Evolutionary conservation across 2,113 vertebrate genomes (phyloP), one percentile per base, ranked within the genome.

Genomic region (Thamnaconus septentrionalis): DNA sequence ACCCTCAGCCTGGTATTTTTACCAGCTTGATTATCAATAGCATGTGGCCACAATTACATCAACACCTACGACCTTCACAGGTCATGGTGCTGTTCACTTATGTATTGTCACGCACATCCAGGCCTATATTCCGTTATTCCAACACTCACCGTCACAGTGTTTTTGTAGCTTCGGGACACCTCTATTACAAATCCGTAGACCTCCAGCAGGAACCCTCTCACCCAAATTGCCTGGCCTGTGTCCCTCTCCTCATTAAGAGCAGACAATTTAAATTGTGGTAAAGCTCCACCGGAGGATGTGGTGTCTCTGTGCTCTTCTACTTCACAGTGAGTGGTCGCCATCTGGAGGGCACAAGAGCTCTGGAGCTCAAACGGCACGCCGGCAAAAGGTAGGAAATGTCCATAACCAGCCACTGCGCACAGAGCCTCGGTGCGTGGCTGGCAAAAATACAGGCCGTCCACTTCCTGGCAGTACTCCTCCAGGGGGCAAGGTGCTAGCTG

Each of bases 201-300:
- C 5, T 94, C 90, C 85, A 99, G 88, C 0, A 95, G 82, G 0
- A 98, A 95, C 45, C 97, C 95, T 43, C 94, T 95, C 64, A 97
- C 94, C 97, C 97, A 98, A 57, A 99, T 89, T 5, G 96, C 94
- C 85, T 98, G 92, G 0, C 95, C 94, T 0, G 96, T 96, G 81
- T 99, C 96, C 56, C 96, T 90, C 4, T 98, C 95, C 84, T 98
- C 96, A 0, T 94, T 98, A 76, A 90, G 94, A 61, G 91, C 94
- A 0, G 91, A 93, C 61, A 99, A 59, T 0, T 92, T 90, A 75
- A 98, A 99, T 0, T 66, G 75, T 0, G 96, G 96, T 61, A 96
- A 89, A 0, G 40, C 3, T 41, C 69, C 84, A 50, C 11, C 52
- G 39, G 56, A 8, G 41, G 47, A 6, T 2, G 56, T 8, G 0